Base-by-base conservation (phyloP, 2,888 invertebrate genomes). In the Callyntrura guangdongensis region DNA sequence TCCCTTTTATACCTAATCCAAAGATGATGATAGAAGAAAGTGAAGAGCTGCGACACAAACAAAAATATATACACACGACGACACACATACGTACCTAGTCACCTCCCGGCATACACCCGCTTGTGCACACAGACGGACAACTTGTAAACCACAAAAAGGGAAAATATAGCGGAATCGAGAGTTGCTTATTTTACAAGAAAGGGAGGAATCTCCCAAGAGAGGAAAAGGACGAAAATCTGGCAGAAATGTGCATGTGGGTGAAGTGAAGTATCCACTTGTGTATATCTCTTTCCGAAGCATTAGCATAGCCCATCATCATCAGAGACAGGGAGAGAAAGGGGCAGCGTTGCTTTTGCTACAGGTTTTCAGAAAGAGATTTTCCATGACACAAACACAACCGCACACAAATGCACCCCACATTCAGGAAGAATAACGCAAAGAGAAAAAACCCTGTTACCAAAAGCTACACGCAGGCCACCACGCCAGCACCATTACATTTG, bases 191-290 rank as follows among this genome's bases (percentile, higher is more conserved):
- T 64, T 59, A 64, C 45, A 81, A 81, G 59, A 49, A 53, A 36
- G 20, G 47, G 22, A 64, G 47, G 72, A 72, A 36, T 82, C 72
- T 72, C 74, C 53, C 56, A 83, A 25, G 82, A 82, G 82, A 47
- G n/a, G 47, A 74, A 64, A 84, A 53, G 64, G 27, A 89, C 74
- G 77, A 85, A 85, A 90, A 85, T 90, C 85, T 86, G 86, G 81
- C 59, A 86, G 86, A 90, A 86, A 86, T 86, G 85, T 64, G 85
- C 67, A 20, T 83, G 74, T 45, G 49, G 49, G 22, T 14, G 27
- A 47, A 61, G 77, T 64, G 84, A 67, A 89, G 84, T 85, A 90
- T 90, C 90, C 90, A 90, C 81, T 90, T 86, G 61, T 79, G 81
- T 89, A 56, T 72, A 81, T 82, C 56, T 56, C 86, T 79, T 67